These are phyloP conservation scores for Pseudomyrmex dendroicus DNA, from an alignment of 1,140 invertebrate species.

Conservation along the genomic window DNA sequence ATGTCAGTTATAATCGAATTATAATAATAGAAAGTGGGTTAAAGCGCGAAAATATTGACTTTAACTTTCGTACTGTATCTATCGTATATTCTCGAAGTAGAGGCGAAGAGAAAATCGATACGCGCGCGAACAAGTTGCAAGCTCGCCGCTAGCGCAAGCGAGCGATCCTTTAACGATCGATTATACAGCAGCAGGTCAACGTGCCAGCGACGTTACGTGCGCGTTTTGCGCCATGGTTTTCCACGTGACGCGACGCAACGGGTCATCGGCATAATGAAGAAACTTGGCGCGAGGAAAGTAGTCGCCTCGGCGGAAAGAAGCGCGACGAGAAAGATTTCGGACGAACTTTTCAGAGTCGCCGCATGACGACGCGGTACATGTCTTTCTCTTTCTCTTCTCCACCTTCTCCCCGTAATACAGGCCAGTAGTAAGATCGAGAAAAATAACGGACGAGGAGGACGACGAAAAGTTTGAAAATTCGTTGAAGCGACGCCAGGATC, in stretches of 20 bases:
- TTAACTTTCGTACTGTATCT: neutral
- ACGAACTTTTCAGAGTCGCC: constrained; percentile 53
- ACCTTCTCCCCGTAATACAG: constrained; percentile 34
- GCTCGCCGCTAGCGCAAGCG: neutral
- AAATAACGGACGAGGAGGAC: constrained; percentile 61
- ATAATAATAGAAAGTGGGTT: constrained; percentile 8
- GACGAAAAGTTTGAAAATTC: constrained; percentile 79
- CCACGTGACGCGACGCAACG: constrained; percentile 69
- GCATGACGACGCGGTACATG: constrained; percentile 24
- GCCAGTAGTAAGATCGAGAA: constrained; percentile 52
- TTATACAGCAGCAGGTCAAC: constrained; percentile 34
- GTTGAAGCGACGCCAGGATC: constrained; percentile 79
- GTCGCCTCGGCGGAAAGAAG: neutral
- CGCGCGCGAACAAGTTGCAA: neutral
- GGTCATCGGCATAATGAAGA: constrained; percentile 75
- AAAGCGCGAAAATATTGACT: neutral
- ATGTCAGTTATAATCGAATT: neutral
- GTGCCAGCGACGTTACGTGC: constrained; percentile 25
- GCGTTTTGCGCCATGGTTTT: constrained; percentile 37
- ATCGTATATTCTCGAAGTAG: neutral
- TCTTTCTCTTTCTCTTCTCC: no score
- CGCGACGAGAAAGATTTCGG: constrained; percentile 64
- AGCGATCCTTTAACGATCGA: constrained; percentile 11
- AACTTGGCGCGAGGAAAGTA: constrained; percentile 69
- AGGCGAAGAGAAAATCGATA: neutral